A percentile compares a stretch with the other conserved stretches of the same genome.
phyloP scores from a whole-genome alignment of 2,113 vertebrate genomes.

The Sorex araneus region DNA sequence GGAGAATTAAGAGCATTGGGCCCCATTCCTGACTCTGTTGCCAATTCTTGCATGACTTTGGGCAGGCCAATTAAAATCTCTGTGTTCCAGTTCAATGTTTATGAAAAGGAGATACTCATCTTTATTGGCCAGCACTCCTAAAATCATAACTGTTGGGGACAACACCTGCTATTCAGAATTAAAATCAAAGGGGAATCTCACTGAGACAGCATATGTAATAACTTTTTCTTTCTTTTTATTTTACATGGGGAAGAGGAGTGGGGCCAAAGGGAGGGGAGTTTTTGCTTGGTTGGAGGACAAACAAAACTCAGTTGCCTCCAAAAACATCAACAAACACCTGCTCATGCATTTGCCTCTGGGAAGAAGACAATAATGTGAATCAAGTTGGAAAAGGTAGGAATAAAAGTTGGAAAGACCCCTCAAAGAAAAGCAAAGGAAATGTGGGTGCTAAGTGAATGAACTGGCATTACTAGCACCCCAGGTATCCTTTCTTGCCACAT shows the following conservation, averaged over 20 bases:
- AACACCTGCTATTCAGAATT: constrained; percentile 43
- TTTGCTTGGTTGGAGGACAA: constrained; percentile 4
- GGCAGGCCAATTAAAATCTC: constrained; percentile 5
- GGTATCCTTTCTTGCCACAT: not conserved
- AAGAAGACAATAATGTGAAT: not conserved
- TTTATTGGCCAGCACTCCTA: not conserved
- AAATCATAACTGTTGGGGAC: not conserved
- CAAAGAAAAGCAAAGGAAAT: not conserved
- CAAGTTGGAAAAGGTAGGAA: not conserved
- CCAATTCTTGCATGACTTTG: constrained; percentile 35
- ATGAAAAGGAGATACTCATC: constrained; percentile 8
- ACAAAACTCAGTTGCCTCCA: not conserved
- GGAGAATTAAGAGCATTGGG: not conserved
- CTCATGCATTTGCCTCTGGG: not conserved
- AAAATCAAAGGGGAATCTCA: not conserved
- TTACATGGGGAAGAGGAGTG: not conserved
- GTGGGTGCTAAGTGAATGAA: fast-evolving
- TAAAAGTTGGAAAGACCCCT: not conserved
- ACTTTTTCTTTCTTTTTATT: not conserved
- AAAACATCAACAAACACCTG: not conserved
- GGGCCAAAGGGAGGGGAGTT: not conserved
- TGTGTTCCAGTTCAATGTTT: not conserved
- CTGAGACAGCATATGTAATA: not conserved
- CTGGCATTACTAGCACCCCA: not conserved
- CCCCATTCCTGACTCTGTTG: not conserved